Conservation (phyloP, 2,113 vertebrate genomes). For the Serilophus lunatus region DNA sequence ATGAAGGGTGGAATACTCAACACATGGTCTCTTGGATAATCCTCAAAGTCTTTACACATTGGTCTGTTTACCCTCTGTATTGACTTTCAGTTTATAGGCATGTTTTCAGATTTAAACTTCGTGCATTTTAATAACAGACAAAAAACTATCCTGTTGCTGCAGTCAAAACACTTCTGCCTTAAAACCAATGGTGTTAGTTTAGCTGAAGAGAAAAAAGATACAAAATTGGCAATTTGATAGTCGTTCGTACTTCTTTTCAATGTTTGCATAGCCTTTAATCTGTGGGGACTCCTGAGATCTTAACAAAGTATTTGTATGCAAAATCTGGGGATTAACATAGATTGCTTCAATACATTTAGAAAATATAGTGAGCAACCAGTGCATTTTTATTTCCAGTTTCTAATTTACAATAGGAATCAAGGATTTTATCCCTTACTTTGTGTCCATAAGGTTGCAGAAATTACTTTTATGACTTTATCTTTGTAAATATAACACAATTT, state of each 20-base stretch:
- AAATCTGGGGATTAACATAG: not conserved
- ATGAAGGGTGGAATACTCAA: too few species aligned
- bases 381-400: not conserved
- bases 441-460: not conserved
- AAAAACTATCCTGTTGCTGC: not conserved
- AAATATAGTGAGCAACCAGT: not conserved
- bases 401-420: not conserved
- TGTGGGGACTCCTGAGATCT: not conserved
- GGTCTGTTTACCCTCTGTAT: not conserved
- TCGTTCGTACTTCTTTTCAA: not conserved
- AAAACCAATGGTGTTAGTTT: not conserved
- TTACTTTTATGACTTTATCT: not conserved
- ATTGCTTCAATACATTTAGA: not conserved
- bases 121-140: not conserved
- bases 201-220: not conserved
- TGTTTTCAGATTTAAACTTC: not conserved
- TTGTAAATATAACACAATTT: not conserved
- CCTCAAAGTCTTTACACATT: not conserved
- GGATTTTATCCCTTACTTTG: not conserved
- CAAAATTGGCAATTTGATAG: not conserved
- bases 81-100: not conserved
- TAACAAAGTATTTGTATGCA: not conserved
- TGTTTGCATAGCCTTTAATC: not conserved
- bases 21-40: not conserved
- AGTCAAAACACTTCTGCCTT: not conserved